phyloP scores from a whole-genome alignment of 2,113 vertebrate species.

The Salminus brasiliensis region DNA sequence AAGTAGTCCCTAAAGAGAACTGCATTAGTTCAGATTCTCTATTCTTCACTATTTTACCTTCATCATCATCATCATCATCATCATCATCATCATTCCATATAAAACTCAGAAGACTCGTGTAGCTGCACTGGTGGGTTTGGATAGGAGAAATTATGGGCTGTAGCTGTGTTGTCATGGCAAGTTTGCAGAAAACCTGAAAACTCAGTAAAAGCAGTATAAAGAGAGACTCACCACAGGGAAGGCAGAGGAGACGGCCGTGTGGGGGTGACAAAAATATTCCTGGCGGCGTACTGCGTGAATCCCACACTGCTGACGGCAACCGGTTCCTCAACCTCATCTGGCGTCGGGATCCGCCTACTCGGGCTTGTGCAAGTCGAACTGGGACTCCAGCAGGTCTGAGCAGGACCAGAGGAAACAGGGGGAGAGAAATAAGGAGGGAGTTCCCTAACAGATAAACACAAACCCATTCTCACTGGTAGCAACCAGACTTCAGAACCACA shows the following conservation, averaged over 20 bases:
- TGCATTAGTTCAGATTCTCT: too few species aligned
- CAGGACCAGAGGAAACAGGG: background rate
- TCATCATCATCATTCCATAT: too few species aligned
- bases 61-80: too few species aligned
- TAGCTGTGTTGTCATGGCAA: too few species aligned
- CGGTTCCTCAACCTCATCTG: slow-evolving; percentile 77
- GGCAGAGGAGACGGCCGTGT: slow-evolving; percentile 86
- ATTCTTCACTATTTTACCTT: too few species aligned
- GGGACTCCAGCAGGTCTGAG: slow-evolving; percentile 70
- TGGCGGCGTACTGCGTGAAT: slow-evolving; percentile 67
- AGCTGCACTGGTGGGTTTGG: too few species aligned
- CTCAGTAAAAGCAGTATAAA: too few species aligned
- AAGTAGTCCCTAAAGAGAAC: too few species aligned
- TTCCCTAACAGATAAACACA: background rate
- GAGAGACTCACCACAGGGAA: slow-evolving; percentile 79
- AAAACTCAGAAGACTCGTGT: too few species aligned
- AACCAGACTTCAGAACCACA: background rate
- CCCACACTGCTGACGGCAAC: slow-evolving; percentile 51
- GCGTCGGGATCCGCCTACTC: slow-evolving; percentile 82
- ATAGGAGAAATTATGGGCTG: too few species aligned
- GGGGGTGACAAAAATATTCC: slow-evolving; percentile 71
- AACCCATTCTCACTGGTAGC: background rate
- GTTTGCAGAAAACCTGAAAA: too few species aligned
- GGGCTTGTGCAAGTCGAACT: slow-evolving; percentile 69
- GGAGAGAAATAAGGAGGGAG: slow-evolving; percentile 14